Percentiles rank a stretch among this genome's conserved stretches.
Evolutionary conservation across 2,113 vertebrate genomes (phyloP).

Genomic region (Peromyscus polionotus): DNA sequence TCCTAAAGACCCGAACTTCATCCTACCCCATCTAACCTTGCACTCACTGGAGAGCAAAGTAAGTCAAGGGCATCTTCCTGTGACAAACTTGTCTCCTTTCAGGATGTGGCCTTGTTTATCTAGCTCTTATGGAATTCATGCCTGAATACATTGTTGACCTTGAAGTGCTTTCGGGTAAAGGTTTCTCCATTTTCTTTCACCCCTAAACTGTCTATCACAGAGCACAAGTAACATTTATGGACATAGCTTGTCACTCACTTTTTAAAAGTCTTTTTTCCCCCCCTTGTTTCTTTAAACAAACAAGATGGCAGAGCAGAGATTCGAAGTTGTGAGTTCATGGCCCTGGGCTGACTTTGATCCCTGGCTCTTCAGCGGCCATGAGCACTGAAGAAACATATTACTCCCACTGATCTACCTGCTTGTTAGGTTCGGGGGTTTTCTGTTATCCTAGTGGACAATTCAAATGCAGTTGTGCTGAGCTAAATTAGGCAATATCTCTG

Average conservation of each 20-base stretch:
- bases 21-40: not conserved
- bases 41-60: not conserved
- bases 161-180: not conserved
- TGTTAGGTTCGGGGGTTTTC: not conserved
- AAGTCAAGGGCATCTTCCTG: not conserved
- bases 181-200: not conserved
- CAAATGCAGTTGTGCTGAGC: not conserved
- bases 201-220: not conserved
- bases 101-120: not conserved
- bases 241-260: not conserved
- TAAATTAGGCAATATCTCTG: not conserved
- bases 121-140: not conserved
- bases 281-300: not conserved
- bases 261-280: not conserved
- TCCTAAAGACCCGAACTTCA: not conserved
- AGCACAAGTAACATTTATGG: not conserved
- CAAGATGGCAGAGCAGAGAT: slow-evolving; percentile 61
- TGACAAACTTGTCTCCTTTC: not conserved
- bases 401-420: not conserved
- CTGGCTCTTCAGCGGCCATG: not conserved
- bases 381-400: not conserved
- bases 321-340: not conserved
- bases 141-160: not conserved
- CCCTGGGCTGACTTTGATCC: not conserved
- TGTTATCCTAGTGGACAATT: not conserved